These are phyloP conservation scores for Ammodytes marinus DNA, from an alignment of 2,113 vertebrate species.

Conservation along the genomic window DNA sequence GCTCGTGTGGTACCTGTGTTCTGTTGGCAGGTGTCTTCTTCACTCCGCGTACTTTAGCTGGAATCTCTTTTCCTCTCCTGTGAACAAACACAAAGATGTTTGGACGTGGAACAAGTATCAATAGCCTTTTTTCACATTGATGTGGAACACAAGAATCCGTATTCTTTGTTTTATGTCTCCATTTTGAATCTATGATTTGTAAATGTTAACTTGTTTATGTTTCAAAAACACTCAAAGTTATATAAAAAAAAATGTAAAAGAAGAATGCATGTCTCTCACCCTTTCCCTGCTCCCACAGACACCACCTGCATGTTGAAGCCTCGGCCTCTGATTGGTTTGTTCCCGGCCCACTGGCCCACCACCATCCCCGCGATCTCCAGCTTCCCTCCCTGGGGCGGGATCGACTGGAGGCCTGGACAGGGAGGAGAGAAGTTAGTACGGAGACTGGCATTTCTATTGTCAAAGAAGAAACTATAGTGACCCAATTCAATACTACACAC, in stretches of 20 bases:
- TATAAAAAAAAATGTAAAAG: background rate
- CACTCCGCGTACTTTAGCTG: constrained; percentile 85
- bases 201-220: no score
- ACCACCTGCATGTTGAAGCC: constrained; percentile 94
- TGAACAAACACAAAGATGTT: background rate
- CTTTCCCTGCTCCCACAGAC: constrained; percentile 91
- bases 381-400: constrained; percentile 94
- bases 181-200: no score
- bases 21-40: constrained; percentile 85
- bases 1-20: constrained; percentile 80
- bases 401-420: constrained; percentile 89
- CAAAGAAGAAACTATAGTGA: background rate
- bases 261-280: constrained; percentile 79
- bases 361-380: constrained; percentile 96
- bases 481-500: background rate
- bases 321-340: constrained; percentile 89
- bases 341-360: constrained; percentile 94
- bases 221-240: no score
- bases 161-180: background rate
- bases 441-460: background rate
- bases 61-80: constrained; percentile 89
- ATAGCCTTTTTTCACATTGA: no score
- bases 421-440: background rate
- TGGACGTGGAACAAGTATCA: no score
- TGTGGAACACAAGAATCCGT: background rate